phyloP scores from a whole-genome alignment of 2,797 vertebrate genomes.

The Manis pentadactyla region DNA sequence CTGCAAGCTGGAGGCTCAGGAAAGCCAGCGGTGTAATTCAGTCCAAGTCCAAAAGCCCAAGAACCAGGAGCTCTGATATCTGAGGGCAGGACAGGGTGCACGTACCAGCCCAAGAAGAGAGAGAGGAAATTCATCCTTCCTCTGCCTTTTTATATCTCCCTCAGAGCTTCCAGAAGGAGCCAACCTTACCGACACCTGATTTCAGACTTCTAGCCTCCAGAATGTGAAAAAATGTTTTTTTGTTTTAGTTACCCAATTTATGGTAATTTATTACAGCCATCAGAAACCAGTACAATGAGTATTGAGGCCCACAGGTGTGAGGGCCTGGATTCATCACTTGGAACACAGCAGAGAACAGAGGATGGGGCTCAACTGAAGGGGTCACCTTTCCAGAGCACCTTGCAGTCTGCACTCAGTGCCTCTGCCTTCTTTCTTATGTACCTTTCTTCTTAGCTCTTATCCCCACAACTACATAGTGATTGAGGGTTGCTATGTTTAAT shows the following conservation, averaged over 20 bases:
- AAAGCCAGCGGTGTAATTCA: background rate
- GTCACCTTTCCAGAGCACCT: background rate
- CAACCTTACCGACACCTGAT: background rate
- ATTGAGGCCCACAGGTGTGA: background rate
- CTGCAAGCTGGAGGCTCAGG: background rate
- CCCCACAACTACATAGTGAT: accelerated
- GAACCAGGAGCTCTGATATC: background rate
- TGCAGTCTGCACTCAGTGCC: accelerated
- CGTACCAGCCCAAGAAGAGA: background rate
- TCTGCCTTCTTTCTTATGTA: accelerated
- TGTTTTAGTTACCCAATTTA: background rate
- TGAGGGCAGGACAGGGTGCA: background rate
- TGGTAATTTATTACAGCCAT: background rate
- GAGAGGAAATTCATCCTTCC: no score
- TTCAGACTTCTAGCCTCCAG: background rate
- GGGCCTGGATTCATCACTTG: background rate
- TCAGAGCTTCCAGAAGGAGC: background rate
- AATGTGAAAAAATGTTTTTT: background rate
- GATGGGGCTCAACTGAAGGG: background rate
- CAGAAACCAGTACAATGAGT: accelerated
- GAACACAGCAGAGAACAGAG: background rate
- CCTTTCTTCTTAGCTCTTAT: background rate
- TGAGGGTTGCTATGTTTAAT: accelerated
- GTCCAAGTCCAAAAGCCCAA: background rate
- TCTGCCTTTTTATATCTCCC: background rate